Percentiles rank a stretch among this genome's conserved stretches.
Conservation (phyloP, 2,888 invertebrate genomes). For the Tipula lateralis region DNA sequence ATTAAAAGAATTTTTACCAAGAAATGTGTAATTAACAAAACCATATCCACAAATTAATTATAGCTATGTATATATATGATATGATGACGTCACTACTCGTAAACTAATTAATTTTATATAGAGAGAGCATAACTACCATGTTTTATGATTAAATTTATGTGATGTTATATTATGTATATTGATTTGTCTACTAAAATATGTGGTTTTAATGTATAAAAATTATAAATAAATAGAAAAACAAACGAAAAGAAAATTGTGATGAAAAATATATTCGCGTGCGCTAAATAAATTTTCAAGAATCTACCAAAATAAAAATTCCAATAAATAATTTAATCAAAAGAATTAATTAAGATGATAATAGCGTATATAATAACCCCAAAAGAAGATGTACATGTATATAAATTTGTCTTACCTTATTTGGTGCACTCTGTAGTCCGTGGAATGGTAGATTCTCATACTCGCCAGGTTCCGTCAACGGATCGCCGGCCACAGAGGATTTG, state of each 20-base stretch:
- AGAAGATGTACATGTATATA: neutral
- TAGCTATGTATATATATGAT: neutral
- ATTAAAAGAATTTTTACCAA: neutral
- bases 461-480: slow-evolving; percentile 74
- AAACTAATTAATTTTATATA: neutral
- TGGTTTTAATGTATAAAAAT: neutral
- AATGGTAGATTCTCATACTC: slow-evolving; percentile 94
- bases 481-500: slow-evolving; percentile 52
- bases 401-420: slow-evolving; percentile 72
- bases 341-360: slow-evolving; percentile 31
- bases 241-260: neutral
- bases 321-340: slow-evolving; percentile 30
- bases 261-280: slow-evolving; percentile 29
- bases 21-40: neutral
- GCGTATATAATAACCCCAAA: neutral
- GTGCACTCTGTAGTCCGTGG: slow-evolving; percentile 89
- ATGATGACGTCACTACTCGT: neutral
- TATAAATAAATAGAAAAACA: neutral
- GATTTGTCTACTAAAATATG: neutral
- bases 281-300: slow-evolving; percentile 27
- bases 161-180: neutral
- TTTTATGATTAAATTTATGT: neutral
- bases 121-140: neutral
- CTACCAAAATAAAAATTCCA: neutral
- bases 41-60: neutral